phyloP scores from a whole-genome alignment of 2,113 vertebrate species.

The Melanerpes aurifrons region DNA sequence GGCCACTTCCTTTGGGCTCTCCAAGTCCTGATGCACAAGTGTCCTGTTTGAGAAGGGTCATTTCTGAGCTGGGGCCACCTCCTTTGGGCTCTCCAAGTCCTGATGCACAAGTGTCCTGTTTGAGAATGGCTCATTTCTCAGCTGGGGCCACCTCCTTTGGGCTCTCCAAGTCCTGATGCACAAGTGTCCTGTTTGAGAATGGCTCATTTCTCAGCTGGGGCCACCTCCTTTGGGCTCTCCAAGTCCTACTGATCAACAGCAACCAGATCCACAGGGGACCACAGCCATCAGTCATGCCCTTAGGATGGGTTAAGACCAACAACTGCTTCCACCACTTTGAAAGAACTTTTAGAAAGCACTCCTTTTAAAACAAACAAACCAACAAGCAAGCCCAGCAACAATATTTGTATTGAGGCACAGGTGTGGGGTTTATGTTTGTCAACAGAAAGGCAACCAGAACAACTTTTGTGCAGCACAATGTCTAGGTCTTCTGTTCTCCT shows the following conservation, averaged over 20 bases:
- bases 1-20: not conserved
- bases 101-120: no score
- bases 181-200: not conserved
- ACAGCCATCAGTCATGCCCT: not conserved
- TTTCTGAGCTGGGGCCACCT: no score
- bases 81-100: not conserved
- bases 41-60: no score
- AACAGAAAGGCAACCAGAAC: not conserved
- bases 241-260: not conserved
- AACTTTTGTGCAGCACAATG: not conserved
- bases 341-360: not conserved
- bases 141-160: no score
- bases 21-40: not conserved
- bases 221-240: not conserved
- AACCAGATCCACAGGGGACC: not conserved
- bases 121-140: no score
- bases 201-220: not conserved
- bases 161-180: not conserved
- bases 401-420: not conserved
- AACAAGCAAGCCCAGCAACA: not conserved
- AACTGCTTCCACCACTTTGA: not conserved
- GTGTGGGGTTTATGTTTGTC: not conserved
- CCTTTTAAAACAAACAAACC: not conserved
- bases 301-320: not conserved
- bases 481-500: not conserved